These are phyloP conservation scores for Isichthys henryi DNA, from an alignment of 2,113 vertebrate genomes.

Conservation along the genomic window DNA sequence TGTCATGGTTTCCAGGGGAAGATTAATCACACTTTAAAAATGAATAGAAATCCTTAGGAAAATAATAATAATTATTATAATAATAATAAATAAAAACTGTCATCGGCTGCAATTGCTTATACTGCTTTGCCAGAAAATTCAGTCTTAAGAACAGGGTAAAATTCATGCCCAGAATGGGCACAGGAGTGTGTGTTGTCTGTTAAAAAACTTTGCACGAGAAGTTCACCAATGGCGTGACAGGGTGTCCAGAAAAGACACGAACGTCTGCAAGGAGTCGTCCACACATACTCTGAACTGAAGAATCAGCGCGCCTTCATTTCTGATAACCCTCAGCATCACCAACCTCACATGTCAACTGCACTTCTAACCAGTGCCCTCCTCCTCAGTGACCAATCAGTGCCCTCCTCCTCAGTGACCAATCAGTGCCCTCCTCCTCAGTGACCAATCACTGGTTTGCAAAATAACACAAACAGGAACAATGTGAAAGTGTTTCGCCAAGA, in stretches of 20 bases:
- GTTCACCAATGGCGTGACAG: background rate
- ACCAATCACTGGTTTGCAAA: background rate
- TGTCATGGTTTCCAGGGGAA: conserved; percentile 7
- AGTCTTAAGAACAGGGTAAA: background rate
- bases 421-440: background rate
- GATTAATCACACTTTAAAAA: conserved; percentile 22
- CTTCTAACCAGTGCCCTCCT: background rate
- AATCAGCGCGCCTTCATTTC: background rate
- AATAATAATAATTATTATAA: conserved; percentile 8
- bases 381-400: background rate
- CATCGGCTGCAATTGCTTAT: background rate
- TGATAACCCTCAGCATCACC: background rate
- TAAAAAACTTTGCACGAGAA: background rate
- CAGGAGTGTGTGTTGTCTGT: background rate
- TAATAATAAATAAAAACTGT: conserved; percentile 3
- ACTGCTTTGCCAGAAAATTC: background rate
- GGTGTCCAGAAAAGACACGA: background rate
- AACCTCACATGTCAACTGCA: background rate
- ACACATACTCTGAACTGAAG: background rate
- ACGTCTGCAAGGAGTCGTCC: background rate
- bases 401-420: background rate
- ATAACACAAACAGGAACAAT: background rate
- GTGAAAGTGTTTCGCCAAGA: background rate
- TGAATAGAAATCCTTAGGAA: conserved; percentile 28
- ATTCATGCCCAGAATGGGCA: background rate